Percentiles rank a stretch among this genome's conserved stretches.
phyloP scores from a whole-genome alignment of 2,888 invertebrate genomes.

The Tanypteryx hageni region DNA sequence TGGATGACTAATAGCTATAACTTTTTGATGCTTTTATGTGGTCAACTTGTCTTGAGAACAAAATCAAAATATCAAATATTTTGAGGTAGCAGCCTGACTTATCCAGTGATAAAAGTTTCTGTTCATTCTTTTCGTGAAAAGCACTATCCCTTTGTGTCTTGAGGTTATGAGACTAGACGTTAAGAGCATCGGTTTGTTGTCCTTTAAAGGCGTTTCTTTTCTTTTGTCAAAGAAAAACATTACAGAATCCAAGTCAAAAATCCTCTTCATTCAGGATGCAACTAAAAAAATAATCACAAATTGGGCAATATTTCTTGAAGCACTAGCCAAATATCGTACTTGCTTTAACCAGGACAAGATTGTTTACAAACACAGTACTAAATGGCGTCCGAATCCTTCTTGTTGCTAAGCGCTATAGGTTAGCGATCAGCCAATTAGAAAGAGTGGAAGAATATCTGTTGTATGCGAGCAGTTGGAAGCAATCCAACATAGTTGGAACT shows the following conservation, averaged over 20 bases:
- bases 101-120: conserved; percentile 79
- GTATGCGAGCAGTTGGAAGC: background rate
- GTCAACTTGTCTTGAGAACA: background rate
- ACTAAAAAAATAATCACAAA: conserved; percentile 39
- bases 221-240: conserved; percentile 55
- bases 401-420: conserved; percentile 58
- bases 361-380: conserved; percentile 59
- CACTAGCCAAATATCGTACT: background rate
- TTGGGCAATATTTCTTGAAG: background rate
- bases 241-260: conserved; percentile 53
- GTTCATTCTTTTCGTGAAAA: conserved; percentile 92
- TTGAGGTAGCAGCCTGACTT: background rate
- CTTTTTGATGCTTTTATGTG: background rate
- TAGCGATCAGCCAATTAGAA: conserved; percentile 33
- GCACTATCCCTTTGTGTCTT: conserved; percentile 92
- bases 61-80: conserved; percentile 37
- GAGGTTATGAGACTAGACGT: conserved; percentile 79
- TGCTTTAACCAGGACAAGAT: background rate
- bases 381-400: conserved; percentile 48
- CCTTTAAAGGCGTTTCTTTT: conserved; percentile 58
- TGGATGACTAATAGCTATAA: background rate
- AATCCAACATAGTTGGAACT: too few species aligned
- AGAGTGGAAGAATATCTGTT: background rate
- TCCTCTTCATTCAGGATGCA: conserved; percentile 53
- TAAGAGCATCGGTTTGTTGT: conserved; percentile 67